Base-by-base conservation (phyloP, 2,113 vertebrate genomes). In the Zeus faber region DNA sequence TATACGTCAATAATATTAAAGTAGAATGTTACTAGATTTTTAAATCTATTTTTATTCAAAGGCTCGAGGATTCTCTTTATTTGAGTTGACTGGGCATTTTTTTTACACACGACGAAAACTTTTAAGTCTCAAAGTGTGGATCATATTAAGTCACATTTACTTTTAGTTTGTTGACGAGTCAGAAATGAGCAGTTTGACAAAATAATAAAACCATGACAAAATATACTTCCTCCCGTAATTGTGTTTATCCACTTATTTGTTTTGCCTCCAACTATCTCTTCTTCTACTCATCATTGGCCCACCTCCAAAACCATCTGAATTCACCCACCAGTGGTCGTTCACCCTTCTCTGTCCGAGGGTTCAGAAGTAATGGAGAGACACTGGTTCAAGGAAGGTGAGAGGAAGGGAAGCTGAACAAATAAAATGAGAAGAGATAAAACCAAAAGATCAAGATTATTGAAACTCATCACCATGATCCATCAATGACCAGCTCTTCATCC, bases 361-460 rank as follows among this genome's bases (percentile, higher is more conserved):
- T 26, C 33, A 17, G 65, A 51, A 29, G 49, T 64, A 40, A 65
- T 69, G 49, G 33, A 62, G 9, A 43, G 47, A 59, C 76, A 70
- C 5, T 45, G 54, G 74, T 35, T 13, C 4, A 37, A 75, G 3
- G 48, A 75, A 5, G 54, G 74, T 80, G 29, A 76, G 62, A 5
- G 33, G 25, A 2, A 53, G 17, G 3, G 14, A 6, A 54, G 18
- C 16, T 11, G 45, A 23, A n/a, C n/a, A n/a, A n/a, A n/a, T n/a
- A n/a, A n/a, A n/a, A n/a, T n/a, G n/a, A 37, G 7, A 37, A n/a
- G n/a, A 37, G 11, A 37, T 37, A n/a, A 14, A 9, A 37, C 11
- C 13, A 14, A 11, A 37, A 14, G 10, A 37, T 4, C 11, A 37
- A 14, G 13, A 37, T 37, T 5, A 37, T 37, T 14, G 33, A n/a